These are phyloP conservation scores for Sinosuthora webbiana DNA, from an alignment of 2,113 vertebrate species.

Conservation along the genomic window DNA sequence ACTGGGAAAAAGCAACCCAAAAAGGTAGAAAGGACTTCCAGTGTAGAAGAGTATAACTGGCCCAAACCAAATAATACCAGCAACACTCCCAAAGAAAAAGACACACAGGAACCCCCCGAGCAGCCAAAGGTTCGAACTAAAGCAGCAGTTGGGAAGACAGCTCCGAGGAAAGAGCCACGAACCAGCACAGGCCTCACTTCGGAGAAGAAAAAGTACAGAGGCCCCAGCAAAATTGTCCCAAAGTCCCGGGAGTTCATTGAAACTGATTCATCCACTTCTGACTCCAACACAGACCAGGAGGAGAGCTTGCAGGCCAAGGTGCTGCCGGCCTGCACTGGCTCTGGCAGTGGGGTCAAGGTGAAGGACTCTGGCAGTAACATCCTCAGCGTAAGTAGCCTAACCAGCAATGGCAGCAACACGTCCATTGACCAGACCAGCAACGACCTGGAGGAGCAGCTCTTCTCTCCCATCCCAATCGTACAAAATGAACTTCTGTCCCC, in stretches of 20 bases:
- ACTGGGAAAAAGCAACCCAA: constrained; percentile 90
- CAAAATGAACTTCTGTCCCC: constrained; percentile 86
- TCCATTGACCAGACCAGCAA: constrained; percentile 82
- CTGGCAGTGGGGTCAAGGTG: constrained; percentile 62
- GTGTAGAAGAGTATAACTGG: constrained; percentile 85
- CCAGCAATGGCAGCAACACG: constrained; percentile 72
- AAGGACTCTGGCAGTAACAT: constrained; percentile 76
- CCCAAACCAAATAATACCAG: constrained; percentile 84
- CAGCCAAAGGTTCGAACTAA: constrained; percentile 85
- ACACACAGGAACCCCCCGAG: constrained; percentile 79
- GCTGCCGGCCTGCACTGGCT: constrained; percentile 70
- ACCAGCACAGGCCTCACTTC: constrained; percentile 67
- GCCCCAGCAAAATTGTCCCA: constrained; percentile 87
- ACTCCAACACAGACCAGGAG: constrained; percentile 92
- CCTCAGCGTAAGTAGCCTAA: constrained; percentile 79
- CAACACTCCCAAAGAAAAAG: constrained; percentile 90
- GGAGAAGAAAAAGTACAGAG: constrained; percentile 93
- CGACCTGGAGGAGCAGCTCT: constrained; percentile 79
- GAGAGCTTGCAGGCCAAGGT: constrained; percentile 81
- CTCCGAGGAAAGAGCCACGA: constrained; percentile 92
- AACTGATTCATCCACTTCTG: constrained; percentile 92
- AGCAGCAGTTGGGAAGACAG: constrained; percentile 83
- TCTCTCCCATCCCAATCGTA: constrained; percentile 77
- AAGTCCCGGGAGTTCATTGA: constrained; percentile 97
- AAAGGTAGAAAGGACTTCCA: constrained; percentile 86